Conservation (phyloP, 1,140 invertebrate species). For the Adoxophyes honmai region DNA sequence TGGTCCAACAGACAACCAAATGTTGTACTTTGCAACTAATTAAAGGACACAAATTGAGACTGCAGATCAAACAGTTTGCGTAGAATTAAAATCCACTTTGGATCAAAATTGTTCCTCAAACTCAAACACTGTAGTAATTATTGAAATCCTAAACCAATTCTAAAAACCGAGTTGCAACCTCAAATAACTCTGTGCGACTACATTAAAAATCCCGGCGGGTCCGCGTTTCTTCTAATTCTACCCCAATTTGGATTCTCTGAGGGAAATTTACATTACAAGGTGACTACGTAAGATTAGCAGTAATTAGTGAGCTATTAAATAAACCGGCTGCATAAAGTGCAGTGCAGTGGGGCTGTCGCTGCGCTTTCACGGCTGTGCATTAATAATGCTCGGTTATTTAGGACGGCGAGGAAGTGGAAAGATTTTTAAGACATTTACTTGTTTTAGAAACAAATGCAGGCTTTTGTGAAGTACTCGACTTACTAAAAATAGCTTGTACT, state of each 20-base stretch:
- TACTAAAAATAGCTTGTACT: no score
- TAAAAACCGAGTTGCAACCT: neutral
- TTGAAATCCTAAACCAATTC: neutral
- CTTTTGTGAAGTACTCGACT: no score
- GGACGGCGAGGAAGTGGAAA: no score
- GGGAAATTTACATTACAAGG: constrained; percentile 2
- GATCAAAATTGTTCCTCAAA: no score
- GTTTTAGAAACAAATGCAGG: no score
- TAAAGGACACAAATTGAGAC: no score
- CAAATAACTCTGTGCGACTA: neutral
- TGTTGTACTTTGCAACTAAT: no score
- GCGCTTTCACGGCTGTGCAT: neutral
- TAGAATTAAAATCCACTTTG: no score
- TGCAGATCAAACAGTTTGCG: no score
- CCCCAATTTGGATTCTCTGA: neutral
- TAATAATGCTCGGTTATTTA: constrained; percentile 3
- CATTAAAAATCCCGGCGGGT: neutral
- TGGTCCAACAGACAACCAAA: no score
- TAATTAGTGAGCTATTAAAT: constrained; percentile 10
- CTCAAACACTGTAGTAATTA: neutral
- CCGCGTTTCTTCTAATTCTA: neutral
- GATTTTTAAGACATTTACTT: no score
- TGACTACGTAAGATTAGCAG: constrained; percentile 1
- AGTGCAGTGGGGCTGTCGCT: constrained; percentile 5
- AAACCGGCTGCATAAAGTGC: neutral